Percentiles rank a stretch among this genome's conserved stretches.
Evolutionary conservation across 2,113 vertebrate genomes (phyloP).

Genomic region (Melanerpes formicivorus): DNA sequence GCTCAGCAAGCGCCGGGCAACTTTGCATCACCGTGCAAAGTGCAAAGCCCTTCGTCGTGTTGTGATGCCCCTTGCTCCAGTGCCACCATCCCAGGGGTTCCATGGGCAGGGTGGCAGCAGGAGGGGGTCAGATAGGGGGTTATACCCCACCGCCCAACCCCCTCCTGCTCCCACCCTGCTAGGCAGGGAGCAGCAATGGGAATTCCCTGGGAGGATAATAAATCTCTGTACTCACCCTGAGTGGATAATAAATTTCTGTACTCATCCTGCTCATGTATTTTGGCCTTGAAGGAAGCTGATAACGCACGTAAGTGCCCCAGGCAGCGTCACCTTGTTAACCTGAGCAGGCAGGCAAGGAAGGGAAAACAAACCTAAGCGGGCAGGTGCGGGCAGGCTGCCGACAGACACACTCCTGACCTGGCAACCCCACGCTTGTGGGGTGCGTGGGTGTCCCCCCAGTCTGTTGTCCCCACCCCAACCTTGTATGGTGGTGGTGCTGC

Average conservation of each 20-base stretch:
- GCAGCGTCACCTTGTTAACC: neutral
- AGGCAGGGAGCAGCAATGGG: neutral
- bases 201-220: neutral
- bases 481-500: rapidly evolving
- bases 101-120: neutral
- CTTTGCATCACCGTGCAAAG: neutral
- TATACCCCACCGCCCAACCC: neutral
- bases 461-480: neutral
- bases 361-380: neutral
- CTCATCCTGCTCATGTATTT: constrained; percentile 2
- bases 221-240: neutral
- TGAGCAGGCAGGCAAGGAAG: rapidly evolving
- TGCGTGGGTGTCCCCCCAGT: neutral
- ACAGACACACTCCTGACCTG: neutral
- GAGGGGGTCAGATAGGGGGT: neutral
- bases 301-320: neutral
- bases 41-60: neutral
- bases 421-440: neutral
- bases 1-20: neutral
- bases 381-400: neutral
- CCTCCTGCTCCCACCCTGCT: neutral
- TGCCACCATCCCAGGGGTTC: neutral
- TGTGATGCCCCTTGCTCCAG: rapidly evolving
- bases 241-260: neutral
- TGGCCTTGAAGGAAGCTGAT: constrained; percentile 37